Conservation (phyloP, 2,113 vertebrate genomes). For the Hippocampus mohnikei region DNA sequence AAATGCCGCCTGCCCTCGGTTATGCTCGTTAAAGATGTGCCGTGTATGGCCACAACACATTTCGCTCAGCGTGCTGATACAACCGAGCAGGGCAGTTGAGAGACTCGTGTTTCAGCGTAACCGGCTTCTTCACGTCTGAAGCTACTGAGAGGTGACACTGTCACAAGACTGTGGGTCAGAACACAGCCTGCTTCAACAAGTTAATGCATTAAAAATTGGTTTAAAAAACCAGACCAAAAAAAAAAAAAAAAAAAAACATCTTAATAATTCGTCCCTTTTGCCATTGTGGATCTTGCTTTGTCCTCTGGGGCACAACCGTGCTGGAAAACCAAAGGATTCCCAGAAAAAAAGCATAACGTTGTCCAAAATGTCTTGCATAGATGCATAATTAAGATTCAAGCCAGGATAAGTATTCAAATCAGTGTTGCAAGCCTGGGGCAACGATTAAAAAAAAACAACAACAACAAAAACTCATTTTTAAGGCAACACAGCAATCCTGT, state of each 20-base stretch:
- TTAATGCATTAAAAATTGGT: conserved; percentile 4
- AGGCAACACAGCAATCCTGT: no score
- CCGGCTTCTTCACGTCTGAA: background rate
- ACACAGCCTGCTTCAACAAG: conserved; percentile 11
- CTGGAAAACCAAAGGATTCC: background rate
- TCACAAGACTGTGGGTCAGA: conserved; percentile 14
- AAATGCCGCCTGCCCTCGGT: conserved; percentile 32
- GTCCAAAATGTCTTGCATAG: background rate
- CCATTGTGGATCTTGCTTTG: background rate
- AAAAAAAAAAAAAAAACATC: no score
- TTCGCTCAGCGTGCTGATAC: conserved; percentile 14
- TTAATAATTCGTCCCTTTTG: background rate
- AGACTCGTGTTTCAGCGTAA: conserved; percentile 8
- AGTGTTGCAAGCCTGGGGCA: no score
- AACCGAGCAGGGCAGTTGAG: conserved; percentile 22
- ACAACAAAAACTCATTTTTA: no score
- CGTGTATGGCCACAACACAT: conserved; percentile 27
- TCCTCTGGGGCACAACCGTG: background rate
- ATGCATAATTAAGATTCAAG: background rate
- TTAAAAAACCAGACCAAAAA: background rate
- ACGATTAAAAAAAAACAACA: no score
- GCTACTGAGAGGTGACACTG: background rate
- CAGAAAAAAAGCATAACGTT: background rate
- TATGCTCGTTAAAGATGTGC: conserved; percentile 28
- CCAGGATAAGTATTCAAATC: no score